These are phyloP conservation scores for Bostrychus sinensis DNA, from an alignment of 2,113 vertebrate genomes.

Conservation along the genomic window DNA sequence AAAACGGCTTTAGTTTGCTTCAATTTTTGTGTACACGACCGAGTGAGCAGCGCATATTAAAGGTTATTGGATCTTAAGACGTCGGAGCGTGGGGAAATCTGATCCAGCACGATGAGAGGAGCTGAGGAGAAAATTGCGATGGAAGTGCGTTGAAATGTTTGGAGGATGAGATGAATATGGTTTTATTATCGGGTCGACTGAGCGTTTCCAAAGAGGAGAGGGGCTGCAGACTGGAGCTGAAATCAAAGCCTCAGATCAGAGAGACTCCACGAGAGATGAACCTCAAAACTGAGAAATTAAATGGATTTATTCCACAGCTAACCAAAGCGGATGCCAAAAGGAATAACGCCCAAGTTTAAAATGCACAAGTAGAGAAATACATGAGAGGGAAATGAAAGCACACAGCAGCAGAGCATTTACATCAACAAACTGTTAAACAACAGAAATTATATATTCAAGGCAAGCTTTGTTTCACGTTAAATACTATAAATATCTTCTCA, in stretches of 20 bases:
- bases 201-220: slow-evolving; percentile 52
- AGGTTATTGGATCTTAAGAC: slow-evolving; percentile 61
- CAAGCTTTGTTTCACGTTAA: too few species aligned
- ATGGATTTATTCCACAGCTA: background rate
- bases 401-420: too few species aligned
- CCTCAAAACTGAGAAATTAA: slow-evolving; percentile 14
- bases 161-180: slow-evolving; percentile 50
- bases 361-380: too few species aligned
- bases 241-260: slow-evolving; percentile 52
- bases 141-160: slow-evolving; percentile 40
- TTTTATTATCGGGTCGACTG: slow-evolving; percentile 54
- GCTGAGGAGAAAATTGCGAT: slow-evolving; percentile 18
- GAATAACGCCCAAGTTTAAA: too few species aligned
- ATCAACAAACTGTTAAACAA: too few species aligned
- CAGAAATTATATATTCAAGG: too few species aligned
- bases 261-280: slow-evolving; percentile 7
- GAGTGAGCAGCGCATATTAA: slow-evolving; percentile 60
- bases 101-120: slow-evolving; percentile 65
- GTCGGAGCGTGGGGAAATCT: slow-evolving; percentile 50
- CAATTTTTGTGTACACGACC: slow-evolving; percentile 39
- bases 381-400: too few species aligned
- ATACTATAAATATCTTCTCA: too few species aligned
- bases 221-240: slow-evolving; percentile 36
- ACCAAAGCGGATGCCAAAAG: too few species aligned
- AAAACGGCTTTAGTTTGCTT: slow-evolving; percentile 39